Evolutionary conservation across 1,140 invertebrate species (phyloP).

Genomic region (Drosophila pectinifera): DNA sequence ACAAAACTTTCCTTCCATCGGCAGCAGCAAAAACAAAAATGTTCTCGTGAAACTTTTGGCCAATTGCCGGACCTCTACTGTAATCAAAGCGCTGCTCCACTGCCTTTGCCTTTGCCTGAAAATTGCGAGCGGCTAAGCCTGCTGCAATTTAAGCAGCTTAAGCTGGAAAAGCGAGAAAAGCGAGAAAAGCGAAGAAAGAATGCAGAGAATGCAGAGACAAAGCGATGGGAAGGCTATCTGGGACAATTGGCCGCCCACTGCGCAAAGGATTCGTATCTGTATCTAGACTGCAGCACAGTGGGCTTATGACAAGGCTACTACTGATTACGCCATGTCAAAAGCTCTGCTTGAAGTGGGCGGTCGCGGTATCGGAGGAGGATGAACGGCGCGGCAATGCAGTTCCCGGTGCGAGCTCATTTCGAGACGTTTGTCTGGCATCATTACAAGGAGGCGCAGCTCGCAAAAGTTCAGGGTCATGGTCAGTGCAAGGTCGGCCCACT

Average conservation of each 20-base stretch:
- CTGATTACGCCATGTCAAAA: constrained; percentile 45
- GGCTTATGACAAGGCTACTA: constrained; percentile 42
- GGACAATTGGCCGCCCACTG: constrained; percentile 39
- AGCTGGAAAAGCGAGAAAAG: constrained; percentile 4
- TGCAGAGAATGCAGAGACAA: constrained; percentile 6
- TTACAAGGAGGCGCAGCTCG: constrained; percentile 51
- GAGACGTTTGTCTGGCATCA: constrained; percentile 76
- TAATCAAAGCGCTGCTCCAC: constrained; percentile 37
- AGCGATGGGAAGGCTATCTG: constrained; percentile 2
- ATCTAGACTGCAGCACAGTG: constrained; percentile 42
- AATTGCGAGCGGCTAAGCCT: constrained; percentile 21
- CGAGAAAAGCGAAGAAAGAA: background rate
- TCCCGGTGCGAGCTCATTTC: constrained; percentile 64
- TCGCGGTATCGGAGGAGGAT: background rate
- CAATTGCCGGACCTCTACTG: constrained; percentile 49
- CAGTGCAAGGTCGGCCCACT: constrained; percentile 60
- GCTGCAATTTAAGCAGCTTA: constrained; percentile 48
- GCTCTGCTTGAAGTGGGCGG: constrained; percentile 16
- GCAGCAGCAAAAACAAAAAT: constrained; percentile 25
- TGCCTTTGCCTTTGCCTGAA: constrained; percentile 12
- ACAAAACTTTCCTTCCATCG: constrained; percentile 56
- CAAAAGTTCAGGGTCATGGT: constrained; percentile 75
- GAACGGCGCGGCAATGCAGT: background rate
- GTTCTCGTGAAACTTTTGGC: constrained; percentile 40
- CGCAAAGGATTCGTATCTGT: constrained; percentile 50